Conservation (phyloP, 2,888 invertebrate species). For the Lepidochitona cinerea region DNA sequence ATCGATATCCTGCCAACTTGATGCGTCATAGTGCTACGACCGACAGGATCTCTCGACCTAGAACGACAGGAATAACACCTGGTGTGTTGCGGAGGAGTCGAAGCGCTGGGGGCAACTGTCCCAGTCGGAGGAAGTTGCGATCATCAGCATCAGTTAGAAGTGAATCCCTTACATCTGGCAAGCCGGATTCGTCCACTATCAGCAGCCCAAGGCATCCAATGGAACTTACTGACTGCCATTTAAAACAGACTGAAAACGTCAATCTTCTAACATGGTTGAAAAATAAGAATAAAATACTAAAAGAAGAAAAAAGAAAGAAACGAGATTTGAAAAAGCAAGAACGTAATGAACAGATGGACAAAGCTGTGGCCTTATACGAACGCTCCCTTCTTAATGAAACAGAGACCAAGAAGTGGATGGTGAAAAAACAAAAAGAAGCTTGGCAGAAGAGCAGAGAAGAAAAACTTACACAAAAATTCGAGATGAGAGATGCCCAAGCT, state of each 20-base stretch:
- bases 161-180: background rate
- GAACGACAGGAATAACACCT: background rate
- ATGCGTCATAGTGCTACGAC: background rate
- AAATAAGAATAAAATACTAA: slow-evolving; percentile 43
- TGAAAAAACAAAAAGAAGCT: slow-evolving; percentile 47
- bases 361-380: slow-evolving; percentile 44
- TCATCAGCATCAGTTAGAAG: background rate
- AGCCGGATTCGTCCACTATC: background rate
- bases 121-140: background rate
- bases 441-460: slow-evolving; percentile 36
- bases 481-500: slow-evolving; percentile 22
- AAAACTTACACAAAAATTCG: slow-evolving; percentile 20
- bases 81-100: background rate
- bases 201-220: background rate
- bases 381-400: slow-evolving; percentile 39
- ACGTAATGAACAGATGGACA: slow-evolving; percentile 40
- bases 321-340: slow-evolving; percentile 45
- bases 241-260: slow-evolving; percentile 44
- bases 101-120: background rate
- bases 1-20: too few relatives aligned
- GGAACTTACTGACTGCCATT: slow-evolving; percentile 13
- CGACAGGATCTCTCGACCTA: background rate
- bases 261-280: slow-evolving; percentile 45
- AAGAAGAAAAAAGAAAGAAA: slow-evolving; percentile 44
- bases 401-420: slow-evolving; percentile 50